Evolutionary conservation across 2,113 vertebrate genomes (phyloP), one percentile per base, ranked within the genome.

Genomic region (Actenoides lindsayi): DNA sequence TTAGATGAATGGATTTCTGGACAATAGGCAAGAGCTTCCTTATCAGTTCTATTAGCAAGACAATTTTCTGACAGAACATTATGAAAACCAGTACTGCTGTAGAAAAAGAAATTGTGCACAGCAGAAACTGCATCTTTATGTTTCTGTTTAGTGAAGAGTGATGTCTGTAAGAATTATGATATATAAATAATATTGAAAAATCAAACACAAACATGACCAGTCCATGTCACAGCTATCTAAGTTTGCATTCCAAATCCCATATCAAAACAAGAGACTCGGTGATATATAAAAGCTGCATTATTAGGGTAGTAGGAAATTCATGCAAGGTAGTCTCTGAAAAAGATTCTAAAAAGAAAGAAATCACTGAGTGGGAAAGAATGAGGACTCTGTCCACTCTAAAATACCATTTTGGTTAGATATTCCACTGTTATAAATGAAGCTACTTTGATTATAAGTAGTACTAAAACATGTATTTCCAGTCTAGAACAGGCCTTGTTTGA

Each of bases 371-470:
- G 56, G 84, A 95, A 92, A 74, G 84, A 92, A 82, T 81, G 92
- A 87, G 51, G 63, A 82, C 83, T 65, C 39, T 91, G 69, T 54
- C 64, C 59, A 53, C 17, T 17, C 41, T 82, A 69, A 87, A 95
- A 70, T 42, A 84, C 27, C 53, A 89, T 80, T 90, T 90, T 35
- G 16, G 75, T 59, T 95, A 94, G 65, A 73, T 91, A 87, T 93
- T 94, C 93, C 93, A 94, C 96, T 97, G 98, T 96, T 97, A 96
- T 95, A 98, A 87, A 99, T 98, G 97, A 98, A 98, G 96, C 96
- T 95, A 83, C 98, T 99, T 98, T 98, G 98, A 98, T 98, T 98
- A 97, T 97, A 98, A 97, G 92, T 97, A 97, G 98, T 97, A 97
- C 97, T 98, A 97, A 98, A 97, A 98, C 97, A 93, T 62, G 44